phyloP scores from a whole-genome alignment of 2,797 vertebrate species.

The Crotalus adamanteus region DNA sequence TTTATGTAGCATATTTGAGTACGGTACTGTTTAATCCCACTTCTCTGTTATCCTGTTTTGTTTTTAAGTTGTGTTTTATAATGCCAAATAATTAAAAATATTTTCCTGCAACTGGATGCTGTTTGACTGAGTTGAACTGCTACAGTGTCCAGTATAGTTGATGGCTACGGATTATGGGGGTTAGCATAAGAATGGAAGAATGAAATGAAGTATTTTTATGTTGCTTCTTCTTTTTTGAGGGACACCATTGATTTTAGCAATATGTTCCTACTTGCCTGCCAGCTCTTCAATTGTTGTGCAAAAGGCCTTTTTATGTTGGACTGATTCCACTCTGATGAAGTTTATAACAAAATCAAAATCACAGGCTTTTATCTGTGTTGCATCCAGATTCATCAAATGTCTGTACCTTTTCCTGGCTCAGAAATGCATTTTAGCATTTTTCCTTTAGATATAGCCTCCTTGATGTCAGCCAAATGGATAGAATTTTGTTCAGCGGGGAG shows the following conservation, averaged over 20 bases:
- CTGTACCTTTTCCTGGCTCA: constrained; percentile 27
- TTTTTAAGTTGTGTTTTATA: background rate
- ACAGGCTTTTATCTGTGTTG: constrained; percentile 36
- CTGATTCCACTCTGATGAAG: constrained; percentile 1
- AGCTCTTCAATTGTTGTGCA: background rate
- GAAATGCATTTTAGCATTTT: constrained; percentile 49
- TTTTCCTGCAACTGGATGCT: background rate
- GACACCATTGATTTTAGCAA: constrained; percentile 31
- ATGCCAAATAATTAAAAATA: background rate
- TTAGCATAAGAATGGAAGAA: background rate
- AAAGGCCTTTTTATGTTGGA: constrained; percentile 6
- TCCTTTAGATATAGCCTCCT: constrained; percentile 42
- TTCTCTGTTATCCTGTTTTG: background rate
- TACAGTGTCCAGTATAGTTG: background rate
- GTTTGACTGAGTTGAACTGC: background rate
- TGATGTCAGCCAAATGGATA: constrained; percentile 39
- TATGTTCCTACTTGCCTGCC: background rate
- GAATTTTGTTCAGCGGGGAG: constrained; percentile 21
- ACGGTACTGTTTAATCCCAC: background rate
- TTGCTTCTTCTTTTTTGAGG: background rate
- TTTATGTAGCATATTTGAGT: background rate
- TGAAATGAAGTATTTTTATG: background rate
- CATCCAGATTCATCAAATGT: constrained; percentile 34
- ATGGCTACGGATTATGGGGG: background rate
- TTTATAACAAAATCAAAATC: background rate